Evolutionary conservation across 30 jellyfish, hydroid and myxozoan species (phyloP).

Genomic region (Nemopilema nomurai): DNA sequence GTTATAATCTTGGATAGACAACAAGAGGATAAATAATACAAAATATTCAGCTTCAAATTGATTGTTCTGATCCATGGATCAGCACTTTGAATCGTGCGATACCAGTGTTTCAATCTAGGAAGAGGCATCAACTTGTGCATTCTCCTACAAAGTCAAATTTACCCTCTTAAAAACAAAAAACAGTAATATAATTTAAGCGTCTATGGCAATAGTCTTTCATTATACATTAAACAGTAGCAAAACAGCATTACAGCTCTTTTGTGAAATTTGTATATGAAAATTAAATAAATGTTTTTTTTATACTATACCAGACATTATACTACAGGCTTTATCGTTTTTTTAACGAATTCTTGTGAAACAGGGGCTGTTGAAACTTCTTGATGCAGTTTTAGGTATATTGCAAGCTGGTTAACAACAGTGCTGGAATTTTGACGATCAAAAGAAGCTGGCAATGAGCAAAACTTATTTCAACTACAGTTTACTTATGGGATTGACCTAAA

Average conservation of each 20-base stretch:
- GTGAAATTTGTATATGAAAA: not conserved
- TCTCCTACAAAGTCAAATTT: not conserved
- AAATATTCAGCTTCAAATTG: no score
- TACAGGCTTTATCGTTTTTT: slow-evolving; percentile 34
- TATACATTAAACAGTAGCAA: not conserved
- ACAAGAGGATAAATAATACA: not conserved
- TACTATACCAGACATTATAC: slow-evolving; percentile 39
- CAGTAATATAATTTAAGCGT: not conserved
- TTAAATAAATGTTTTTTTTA: not conserved
- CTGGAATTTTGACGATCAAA: slow-evolving; percentile 22
- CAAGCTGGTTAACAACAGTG: slow-evolving; percentile 34
- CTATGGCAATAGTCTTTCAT: not conserved
- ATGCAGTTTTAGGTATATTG: slow-evolving; percentile 20
- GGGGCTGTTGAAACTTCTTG: slow-evolving; percentile 34
- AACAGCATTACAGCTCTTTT: not conserved
- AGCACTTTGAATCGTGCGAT: not conserved
- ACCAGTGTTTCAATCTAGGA: not conserved
- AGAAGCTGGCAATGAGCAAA: slow-evolving; percentile 28
- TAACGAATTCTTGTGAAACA: not conserved
- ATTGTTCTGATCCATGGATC: no score
- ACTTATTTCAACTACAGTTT: not conserved
- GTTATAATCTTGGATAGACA: not conserved
- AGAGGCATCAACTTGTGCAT: not conserved
- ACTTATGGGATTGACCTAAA: not conserved
- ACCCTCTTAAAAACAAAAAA: not conserved